Base-by-base conservation (phyloP, 2,113 vertebrate species). In the Puma concolor region DNA sequence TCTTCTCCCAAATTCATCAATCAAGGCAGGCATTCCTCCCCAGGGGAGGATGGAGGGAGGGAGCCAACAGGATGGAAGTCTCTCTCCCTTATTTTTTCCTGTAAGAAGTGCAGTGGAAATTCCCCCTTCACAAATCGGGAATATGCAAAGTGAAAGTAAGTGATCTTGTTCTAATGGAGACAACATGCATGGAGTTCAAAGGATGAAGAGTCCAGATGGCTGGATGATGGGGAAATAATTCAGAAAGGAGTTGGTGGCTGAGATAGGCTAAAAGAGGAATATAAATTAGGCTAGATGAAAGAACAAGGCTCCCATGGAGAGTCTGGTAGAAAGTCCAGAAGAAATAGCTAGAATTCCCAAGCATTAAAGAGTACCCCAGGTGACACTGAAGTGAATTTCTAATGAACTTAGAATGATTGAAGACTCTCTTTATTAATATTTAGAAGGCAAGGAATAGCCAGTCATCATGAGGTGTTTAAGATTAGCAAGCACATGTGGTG, bases 201-300 rank as follows among this genome's bases (percentile, higher is more conserved):
- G 63, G 82, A 89, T 54, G 87, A 94, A 81, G 64, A 69, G 81
- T 33, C 91, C 81, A 96, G 50, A 82, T 85, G 66, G 66, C 63
- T 94, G 23, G 71, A 96, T 76, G 57, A 95, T 67, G 48, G 67
- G 64, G 23, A 94, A 79, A 84, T 81, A 91, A 85, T 69, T 97
- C 63, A 86, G 29, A 92, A 66, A 91, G n/a, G 4, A 74, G 27
- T 76, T 1, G 50, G 4, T 12, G 74, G 69, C 63, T 44, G 72
- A 84, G 31, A 41, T 38, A 74, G 38, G 15, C 33, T 85, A 21
- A 88, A 88, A 85, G 60, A 88, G 21, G 33, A 87, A 81, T 64
- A 36, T 16, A 77, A 66, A 31, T 80, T 83, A 87, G n/a, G 48
- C 29, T 84, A 88, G 52, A 91, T 72, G 33, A 94, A 85, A 63